Conservation (phyloP, 2,888 invertebrate genomes). For the Enoplolaimus lenunculus region DNA sequence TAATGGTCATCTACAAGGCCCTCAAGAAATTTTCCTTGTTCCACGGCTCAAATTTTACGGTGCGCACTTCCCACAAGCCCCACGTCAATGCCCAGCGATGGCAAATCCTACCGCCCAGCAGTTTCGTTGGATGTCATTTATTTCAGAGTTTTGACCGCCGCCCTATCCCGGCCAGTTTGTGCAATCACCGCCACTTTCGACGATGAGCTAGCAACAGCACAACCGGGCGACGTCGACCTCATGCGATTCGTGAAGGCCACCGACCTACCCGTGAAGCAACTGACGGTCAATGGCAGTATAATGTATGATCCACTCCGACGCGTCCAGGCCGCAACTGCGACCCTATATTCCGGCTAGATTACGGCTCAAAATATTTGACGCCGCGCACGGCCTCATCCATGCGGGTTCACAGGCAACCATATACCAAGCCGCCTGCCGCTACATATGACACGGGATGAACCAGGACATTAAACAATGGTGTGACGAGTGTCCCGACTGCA, state of each 20-base stretch:
- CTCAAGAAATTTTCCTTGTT: constrained; percentile 11
- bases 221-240: background rate
- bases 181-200: background rate
- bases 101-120: constrained; percentile 9
- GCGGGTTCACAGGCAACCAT: background rate
- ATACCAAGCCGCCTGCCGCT: background rate
- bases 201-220: background rate
- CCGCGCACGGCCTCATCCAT: background rate
- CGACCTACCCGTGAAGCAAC: background rate
- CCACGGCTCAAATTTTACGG: background rate
- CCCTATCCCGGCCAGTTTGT: background rate
- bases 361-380: background rate
- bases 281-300: background rate
- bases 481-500: background rate
- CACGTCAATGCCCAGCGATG: background rate
- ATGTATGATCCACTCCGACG: background rate
- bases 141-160: background rate
- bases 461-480: background rate
- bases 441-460: background rate
- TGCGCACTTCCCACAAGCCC: constrained; percentile 7
- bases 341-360: background rate
- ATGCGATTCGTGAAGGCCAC: background rate
- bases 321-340: background rate
- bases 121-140: background rate
- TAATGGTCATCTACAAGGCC: constrained; percentile 1